phyloP scores from a whole-genome alignment of 1,140 invertebrate species.

The Calephelis virginiensis region DNA sequence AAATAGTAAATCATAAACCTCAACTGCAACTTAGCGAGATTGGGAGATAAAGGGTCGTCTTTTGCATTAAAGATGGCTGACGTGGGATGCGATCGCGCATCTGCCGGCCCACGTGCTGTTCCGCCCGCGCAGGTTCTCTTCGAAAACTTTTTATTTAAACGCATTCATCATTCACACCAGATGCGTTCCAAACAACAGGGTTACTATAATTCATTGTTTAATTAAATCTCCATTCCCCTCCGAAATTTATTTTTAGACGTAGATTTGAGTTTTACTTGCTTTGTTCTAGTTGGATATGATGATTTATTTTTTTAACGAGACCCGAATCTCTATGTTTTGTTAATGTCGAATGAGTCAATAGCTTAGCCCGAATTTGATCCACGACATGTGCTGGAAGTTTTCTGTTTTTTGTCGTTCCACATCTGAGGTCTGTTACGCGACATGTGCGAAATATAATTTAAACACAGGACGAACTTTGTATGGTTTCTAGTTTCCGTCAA shows the following conservation, averaged over 20 bases:
- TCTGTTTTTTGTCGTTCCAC: constrained; percentile 71
- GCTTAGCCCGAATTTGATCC: constrained; percentile 49
- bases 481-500: constrained; percentile 39
- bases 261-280: constrained; percentile 2
- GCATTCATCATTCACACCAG: constrained; percentile 68
- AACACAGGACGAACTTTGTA: constrained; percentile 51
- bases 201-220: constrained; percentile 61
- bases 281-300: constrained; percentile 7
- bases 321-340: constrained; percentile 20
- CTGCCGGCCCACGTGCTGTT: constrained; percentile 72
- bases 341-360: constrained; percentile 17
- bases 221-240: constrained; percentile 56
- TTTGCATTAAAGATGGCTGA: constrained; percentile 44
- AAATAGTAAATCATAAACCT: constrained; percentile 62
- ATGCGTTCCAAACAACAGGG: constrained; percentile 65
- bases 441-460: constrained; percentile 63
- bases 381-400: constrained; percentile 53
- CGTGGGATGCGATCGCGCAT: constrained; percentile 58
- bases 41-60: constrained; percentile 50
- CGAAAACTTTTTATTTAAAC: constrained; percentile 49
- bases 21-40: constrained; percentile 53
- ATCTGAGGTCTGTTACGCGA: constrained; percentile 59
- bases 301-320: constrained; percentile 1
- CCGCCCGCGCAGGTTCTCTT: constrained; percentile 61
- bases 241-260: constrained; percentile 31